Evolutionary conservation across 2,113 vertebrate species (phyloP).

Genomic region (Isichthys henryi): DNA sequence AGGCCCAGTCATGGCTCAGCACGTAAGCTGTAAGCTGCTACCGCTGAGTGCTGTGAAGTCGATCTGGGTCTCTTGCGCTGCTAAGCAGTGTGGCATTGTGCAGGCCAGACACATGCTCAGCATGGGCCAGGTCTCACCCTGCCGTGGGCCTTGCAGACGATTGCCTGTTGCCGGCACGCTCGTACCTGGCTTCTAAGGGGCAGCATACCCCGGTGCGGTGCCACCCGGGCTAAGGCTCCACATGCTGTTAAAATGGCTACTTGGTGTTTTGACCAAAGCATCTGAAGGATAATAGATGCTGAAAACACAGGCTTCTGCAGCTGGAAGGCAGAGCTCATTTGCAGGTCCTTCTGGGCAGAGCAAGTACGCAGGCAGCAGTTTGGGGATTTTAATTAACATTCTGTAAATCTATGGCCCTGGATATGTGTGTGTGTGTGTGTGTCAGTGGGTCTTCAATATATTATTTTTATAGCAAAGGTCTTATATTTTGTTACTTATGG

Average conservation of each 20-base stretch:
- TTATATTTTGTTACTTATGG: no score
- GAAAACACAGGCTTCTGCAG: background rate
- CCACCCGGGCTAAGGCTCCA: background rate
- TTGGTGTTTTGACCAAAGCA: background rate
- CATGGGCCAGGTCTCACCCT: no score
- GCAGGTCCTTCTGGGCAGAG: background rate
- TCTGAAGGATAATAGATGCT: background rate
- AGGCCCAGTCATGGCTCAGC: background rate
- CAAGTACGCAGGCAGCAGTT: background rate
- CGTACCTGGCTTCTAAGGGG: background rate
- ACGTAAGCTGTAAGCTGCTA: background rate
- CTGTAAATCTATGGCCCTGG: background rate
- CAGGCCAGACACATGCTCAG: background rate
- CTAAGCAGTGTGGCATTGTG: background rate
- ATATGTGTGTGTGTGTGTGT: background rate
- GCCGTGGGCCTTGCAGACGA: background rate
- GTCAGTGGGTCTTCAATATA: background rate
- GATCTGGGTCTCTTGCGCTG: background rate
- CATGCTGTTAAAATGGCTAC: background rate
- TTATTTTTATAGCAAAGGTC: background rate
- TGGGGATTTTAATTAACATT: background rate
- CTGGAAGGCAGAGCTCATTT: background rate
- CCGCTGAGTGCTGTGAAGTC: background rate
- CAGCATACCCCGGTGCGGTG: background rate
- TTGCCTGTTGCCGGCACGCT: background rate